Conservation (phyloP, 2,888 invertebrate species). For the Heliconius sara region DNA sequence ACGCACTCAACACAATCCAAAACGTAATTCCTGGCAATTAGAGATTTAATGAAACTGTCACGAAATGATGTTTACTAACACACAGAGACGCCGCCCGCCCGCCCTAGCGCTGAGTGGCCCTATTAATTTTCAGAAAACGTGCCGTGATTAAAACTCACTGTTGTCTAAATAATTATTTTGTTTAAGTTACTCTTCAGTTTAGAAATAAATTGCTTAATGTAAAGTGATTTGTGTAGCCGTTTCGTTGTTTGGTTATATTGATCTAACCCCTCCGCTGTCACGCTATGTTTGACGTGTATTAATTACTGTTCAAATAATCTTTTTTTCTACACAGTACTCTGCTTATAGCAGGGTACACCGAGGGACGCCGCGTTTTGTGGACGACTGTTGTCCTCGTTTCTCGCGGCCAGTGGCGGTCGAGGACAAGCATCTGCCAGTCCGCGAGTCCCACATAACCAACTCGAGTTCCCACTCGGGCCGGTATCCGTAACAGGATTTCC, state of each 20-base stretch:
- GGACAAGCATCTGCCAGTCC: too few species aligned
- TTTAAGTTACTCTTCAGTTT: slow-evolving; percentile 51
- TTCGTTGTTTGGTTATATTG: slow-evolving; percentile 15
- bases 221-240: slow-evolving; percentile 25
- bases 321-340: not conserved
- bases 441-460: too few species aligned
- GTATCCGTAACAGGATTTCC: too few species aligned
- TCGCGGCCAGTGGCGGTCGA: too few species aligned
- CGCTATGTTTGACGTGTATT: not conserved
- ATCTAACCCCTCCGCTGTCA: not conserved
- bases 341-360: not conserved
- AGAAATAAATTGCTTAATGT: slow-evolving; percentile 53
- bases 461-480: too few species aligned
- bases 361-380: too few species aligned
- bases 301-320: not conserved
- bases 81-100: slow-evolving; percentile 31
- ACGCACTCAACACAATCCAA: slow-evolving; percentile 28
- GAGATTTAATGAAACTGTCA: slow-evolving; percentile 45
- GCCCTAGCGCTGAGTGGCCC: slow-evolving; percentile 44
- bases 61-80: slow-evolving; percentile 42
- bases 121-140: slow-evolving; percentile 54
- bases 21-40: slow-evolving; percentile 40
- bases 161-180: slow-evolving; percentile 55
- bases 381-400: too few species aligned
- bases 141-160: slow-evolving; percentile 55